Base-by-base conservation (phyloP, 2,113 vertebrate genomes). In the Rhinolophus sinicus region DNA sequence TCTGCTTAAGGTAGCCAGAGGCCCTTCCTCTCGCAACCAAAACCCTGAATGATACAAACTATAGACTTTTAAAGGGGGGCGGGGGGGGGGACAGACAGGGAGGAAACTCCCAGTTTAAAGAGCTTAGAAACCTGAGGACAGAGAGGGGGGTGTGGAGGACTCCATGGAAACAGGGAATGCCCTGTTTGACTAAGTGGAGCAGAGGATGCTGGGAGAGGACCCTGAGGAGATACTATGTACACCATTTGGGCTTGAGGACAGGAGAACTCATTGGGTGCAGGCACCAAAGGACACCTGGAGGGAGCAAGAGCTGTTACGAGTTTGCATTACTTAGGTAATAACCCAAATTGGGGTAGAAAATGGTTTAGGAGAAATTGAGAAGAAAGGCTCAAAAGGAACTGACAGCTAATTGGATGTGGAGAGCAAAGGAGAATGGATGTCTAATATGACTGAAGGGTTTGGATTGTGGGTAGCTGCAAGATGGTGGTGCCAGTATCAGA, bases 231-330 rank as follows among this genome's bases (percentile, higher is more conserved):
- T 2, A 14, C 2, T 33, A 35, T 64, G 33, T 52, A 1, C 56
- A 33, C 85, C 4, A 4, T 9, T 14, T 1, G 0, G 50, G 26
- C 50, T 60, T 33, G 44, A 16, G 26, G 1, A 8, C 15, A 3
- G 33, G 44, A 30, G 30, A 80, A 33, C 40, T 73, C 56, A 54
- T 14, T 38, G 38, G 30, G 33, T 11, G 2, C 8, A 2, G 24
- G 9, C 30, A 26, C n/a, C 5, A 35, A 38, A 50, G 38, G 40
- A 47, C 3, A 1, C 6, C 28, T 50, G 9, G 28, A 82, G 18
- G 47, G 7, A 65, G 64, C 38, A 84, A 88, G 52, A 86, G 26
- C 16, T 13, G 3, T 22, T 18, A 24, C 13, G 47, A 3, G 47
- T 50, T 75, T 56, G 30, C 1, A n/a, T 65, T 52, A 47, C 58